Base-by-base conservation (phyloP, 2,888 invertebrate genomes). In the Iphiclides podalirius region DNA sequence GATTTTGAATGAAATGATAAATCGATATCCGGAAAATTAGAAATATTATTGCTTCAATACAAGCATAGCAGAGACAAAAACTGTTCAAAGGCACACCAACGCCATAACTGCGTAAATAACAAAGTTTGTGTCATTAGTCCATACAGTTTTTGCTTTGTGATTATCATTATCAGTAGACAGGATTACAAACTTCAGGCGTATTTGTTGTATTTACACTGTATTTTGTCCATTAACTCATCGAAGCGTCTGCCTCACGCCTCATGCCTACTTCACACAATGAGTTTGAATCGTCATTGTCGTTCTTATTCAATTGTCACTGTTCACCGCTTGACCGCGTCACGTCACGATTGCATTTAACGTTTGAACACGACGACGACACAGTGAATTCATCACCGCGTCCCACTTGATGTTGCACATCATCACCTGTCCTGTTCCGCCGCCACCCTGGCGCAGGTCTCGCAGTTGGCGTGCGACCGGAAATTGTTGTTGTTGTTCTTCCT, bases 401-500 rank as follows among this genome's bases (percentile, higher is more conserved):
- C n/a, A n/a, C n/a, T n/a, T n/a, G n/a, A n/a, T n/a, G n/a, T n/a
- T n/a, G n/a, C n/a, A n/a, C n/a, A 16, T 34, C n/a, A 9, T 48
- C 42, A 48, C 33, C 72, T 75, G 44, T 66, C 78, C 63, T 85
- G 82, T 42, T 73, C 68, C 51, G 76, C 69, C n/a, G 83, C 79
- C 1, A 76, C 72, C 55, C 74, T 72, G 11, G 81, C 84, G 53
- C 84, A 88, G 50, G 75, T 79, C 55, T 75, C 72, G 52, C 87
- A 87, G 60, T 84, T 82, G 3, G 70, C 79, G 54, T 83, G 81
- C 1, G 85, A 76, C 26, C 77, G 64, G 53, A 75, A 66, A 52
- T 72, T 71, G 55, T 82, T 80, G 58, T 85, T 86, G 53, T 84
- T 88, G 57, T 85, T 90, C 55, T 90, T 90, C 58, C 93, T 90